Evolutionary conservation across 2,797 vertebrate species (phyloP), one percentile per base, ranked within the genome.

Genomic region (Anguilla anguilla): DNA sequence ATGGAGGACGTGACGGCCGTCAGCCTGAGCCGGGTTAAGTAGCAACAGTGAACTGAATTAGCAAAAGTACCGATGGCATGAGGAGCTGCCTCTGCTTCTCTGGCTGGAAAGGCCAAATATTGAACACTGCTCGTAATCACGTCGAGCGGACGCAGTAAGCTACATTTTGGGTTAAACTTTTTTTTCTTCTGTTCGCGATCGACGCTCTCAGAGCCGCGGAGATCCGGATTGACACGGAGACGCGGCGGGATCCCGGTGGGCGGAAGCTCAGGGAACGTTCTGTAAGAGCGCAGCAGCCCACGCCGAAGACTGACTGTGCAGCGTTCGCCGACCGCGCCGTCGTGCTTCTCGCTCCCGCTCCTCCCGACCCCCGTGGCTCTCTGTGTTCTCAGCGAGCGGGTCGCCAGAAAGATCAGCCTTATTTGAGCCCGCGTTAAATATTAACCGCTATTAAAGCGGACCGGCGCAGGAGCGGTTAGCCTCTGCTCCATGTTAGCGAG

Each of bases 361-460:
- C 77, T 51, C 17, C 43, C 49, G 46, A n/a, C 82, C 53, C 51
- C 82, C 9, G n/a, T 2, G 11, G n/a, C n/a, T 84, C 53, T 43
- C 4, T n/a, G 39, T n/a, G 22, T 46, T 64, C 22, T 10, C 61
- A 28, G 1, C 22, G 51, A 86, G 39, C 69, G 31, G 13, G 19
- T 13, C 43, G 72, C 49, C 86, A 31, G 55, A n/a, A 28, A 61
- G 51, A 61, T 49, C 86, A 49, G 57, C 35, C 25, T 17, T 46
- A 31, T 43, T 43, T 81, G 69, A 86, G 49, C 61, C 35, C 39
- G 64, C 55, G 46, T 88, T 90, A 88, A 84, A 87, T 84, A 88
- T 86, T 69, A 82, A 89, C 72, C 57, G 55, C 61, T 31, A 77
- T 86, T 46, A 79, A 83, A 59, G n/a, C 84, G 83, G 53, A 25